phyloP scores from a whole-genome alignment of 1,140 invertebrate species.

The Psilanteris sp. region DNA sequence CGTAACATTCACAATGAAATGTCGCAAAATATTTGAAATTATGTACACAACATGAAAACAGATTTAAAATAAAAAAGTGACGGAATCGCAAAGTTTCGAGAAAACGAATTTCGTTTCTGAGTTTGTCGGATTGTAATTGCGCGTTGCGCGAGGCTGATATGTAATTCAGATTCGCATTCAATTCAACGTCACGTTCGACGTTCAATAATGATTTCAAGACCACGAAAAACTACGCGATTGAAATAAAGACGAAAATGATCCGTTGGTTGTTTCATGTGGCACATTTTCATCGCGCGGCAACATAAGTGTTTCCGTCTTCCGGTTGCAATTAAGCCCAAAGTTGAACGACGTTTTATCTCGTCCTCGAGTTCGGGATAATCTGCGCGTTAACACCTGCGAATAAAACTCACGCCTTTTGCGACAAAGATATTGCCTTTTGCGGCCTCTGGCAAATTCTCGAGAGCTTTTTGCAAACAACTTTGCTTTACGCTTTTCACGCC shows the following conservation, averaged over 20 bases:
- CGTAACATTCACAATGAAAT: no score
- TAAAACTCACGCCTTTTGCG: slow-evolving; percentile 11
- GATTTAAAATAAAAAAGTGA: no score
- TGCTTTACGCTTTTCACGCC: not conserved
- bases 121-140: no score
- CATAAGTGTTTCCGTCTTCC: slow-evolving; percentile 63
- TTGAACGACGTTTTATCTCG: slow-evolving; percentile 32
- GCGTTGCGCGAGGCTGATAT: slow-evolving; percentile 5
- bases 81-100: no score
- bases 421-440: slow-evolving; percentile 15
- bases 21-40: no score
- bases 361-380: slow-evolving; percentile 26
- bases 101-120: no score
- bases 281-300: slow-evolving; percentile 33
- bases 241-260: slow-evolving; percentile 42
- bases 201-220: slow-evolving; percentile 33
- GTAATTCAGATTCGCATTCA: slow-evolving; percentile 22
- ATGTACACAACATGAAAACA: no score
- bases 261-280: slow-evolving; percentile 24
- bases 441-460: not conserved
- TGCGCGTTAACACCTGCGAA: slow-evolving; percentile 8
- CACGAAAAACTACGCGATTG: slow-evolving; percentile 20
- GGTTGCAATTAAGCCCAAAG: slow-evolving; percentile 61
- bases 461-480: not conserved
- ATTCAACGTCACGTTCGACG: slow-evolving; percentile 13